Evolutionary conservation across 2,888 invertebrate genomes (phyloP), one percentile per base, ranked within the genome.

Genomic region (Leptopilina syphax): DNA sequence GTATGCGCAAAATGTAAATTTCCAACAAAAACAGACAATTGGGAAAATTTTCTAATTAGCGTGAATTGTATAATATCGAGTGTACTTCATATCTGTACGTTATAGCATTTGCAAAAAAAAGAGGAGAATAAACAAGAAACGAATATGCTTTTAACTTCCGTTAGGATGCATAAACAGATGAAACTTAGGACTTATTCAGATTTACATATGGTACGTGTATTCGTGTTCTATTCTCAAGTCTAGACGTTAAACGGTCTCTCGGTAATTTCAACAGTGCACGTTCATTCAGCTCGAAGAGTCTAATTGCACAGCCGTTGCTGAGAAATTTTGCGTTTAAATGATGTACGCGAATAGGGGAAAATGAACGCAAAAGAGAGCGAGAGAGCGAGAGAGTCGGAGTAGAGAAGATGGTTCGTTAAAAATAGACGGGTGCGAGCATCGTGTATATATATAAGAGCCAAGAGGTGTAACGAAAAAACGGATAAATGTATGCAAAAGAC

Each of bases 401-500:
- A 34, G 34, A 34, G 34, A 34, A 77, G 73, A 68, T 79, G 80
- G 76, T 83, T 85, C 82, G 86, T 85, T 86, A 85, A 86, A 85
- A 85, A 86, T 86, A 85, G 80, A 83, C 81, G 80, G 76, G 80
- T 81, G 79, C 79, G 76, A 65, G 54, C 83, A 81, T 77, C 79
- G 79, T 73, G 34, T 79, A 65, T 47, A 47, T 47, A 47, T 70
- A 47, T 78, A 65, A 63, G 78, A 77, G 67, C 79, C 76, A 80
- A 79, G 82, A 83, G 82, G 82, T 79, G 81, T 82, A 84, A 83
- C 79, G 83, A 80, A 83, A 79, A 83, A 81, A 81, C 79, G 80
- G 79, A 83, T 81, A 83, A 82, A 80, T 78, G 82, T 82, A 82
- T 81, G 82, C 83, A 80, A 79, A 83, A 83, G 84, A 83, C 84